Percentiles rank a stretch among this genome's conserved stretches.
Conservation (phyloP, 2,888 invertebrate genomes). For the Amorpha juglandis region DNA sequence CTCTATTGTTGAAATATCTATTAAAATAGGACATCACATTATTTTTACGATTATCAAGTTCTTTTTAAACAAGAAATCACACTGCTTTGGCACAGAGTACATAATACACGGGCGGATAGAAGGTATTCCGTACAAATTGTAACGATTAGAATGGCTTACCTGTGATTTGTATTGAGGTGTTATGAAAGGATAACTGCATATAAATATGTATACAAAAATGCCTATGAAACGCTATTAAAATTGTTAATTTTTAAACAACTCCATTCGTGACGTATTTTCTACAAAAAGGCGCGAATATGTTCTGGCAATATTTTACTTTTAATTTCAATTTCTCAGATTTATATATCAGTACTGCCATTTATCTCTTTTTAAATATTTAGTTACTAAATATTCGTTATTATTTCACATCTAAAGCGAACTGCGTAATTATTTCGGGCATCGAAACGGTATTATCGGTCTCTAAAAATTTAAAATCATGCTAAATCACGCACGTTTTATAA, state of each 20-base stretch:
- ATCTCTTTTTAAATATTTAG: background rate
- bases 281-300: too few relatives aligned
- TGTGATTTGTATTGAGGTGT: background rate
- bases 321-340: background rate
- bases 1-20: conserved; percentile 35
- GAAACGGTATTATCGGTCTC: background rate
- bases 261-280: too few relatives aligned
- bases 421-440: conserved; percentile 1
- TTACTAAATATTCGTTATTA: background rate
- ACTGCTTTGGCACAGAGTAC: background rate
- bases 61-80: background rate
- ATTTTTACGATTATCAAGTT: conserved; percentile 15
- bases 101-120: background rate
- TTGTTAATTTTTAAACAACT: too few relatives aligned
- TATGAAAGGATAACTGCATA: background rate
- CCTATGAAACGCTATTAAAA: too few relatives aligned
- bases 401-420: background rate
- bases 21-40: conserved; percentile 25
- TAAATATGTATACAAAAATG: too few relatives aligned
- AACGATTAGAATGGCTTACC: background rate
- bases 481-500: background rate
- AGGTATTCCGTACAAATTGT: background rate
- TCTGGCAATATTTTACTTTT: too few relatives aligned
- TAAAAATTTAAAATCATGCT: background rate
- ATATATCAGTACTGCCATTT: background rate